Base-by-base conservation (phyloP, 1,140 invertebrate genomes). In the Physella acuta region DNA sequence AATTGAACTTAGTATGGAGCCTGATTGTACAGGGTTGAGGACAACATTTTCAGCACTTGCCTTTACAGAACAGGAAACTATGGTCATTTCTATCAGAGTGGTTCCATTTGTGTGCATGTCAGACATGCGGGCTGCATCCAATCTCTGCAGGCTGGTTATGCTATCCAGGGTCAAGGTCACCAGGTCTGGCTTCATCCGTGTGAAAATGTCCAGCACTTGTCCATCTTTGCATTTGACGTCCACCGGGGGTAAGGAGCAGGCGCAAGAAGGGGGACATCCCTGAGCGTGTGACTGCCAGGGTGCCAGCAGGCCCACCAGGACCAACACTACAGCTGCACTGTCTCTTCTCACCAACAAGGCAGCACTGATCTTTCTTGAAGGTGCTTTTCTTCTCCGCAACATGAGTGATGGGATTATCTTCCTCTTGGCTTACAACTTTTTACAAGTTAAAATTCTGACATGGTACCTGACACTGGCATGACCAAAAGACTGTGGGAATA, bases 151-250 rank as follows among this genome's bases (percentile, higher is more conserved):
- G 4, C 44, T 49, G 24, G 33, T 44, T 14, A 64, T 36, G 30
- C 52, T 52, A 24, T 64, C 62, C 44, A 64, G 20, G 20, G 39
- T 28, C 33, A 64, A 34, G 39, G 26, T 33, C 24, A 37, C 28
- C 5, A 33, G 8, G 39, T n/a, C n/a, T 31, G 17, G 24, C 8
- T 53, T 36, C 16, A 53, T 52, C 16, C 31, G 26, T 33, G 62
- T 53, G 44, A 53, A 52, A 28, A 64, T 64, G 11, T 31, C 44
- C 3, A 53, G 26, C 39, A 64, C 26, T 16, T 26, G 39, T 4
- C 62, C 62, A 33, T 53, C 26, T 26, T 11, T 53, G 51, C 62
- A 64, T 51, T 14, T 37, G 3, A 64, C 51, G 2, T 64, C 62
- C 26, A 30, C 44, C 20, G 49, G 1, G 2, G n/a, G 30, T 14